These are phyloP conservation scores for Drosophila tanythrix DNA, from an alignment of 2,888 invertebrate genomes.

Conservation along the genomic window DNA sequence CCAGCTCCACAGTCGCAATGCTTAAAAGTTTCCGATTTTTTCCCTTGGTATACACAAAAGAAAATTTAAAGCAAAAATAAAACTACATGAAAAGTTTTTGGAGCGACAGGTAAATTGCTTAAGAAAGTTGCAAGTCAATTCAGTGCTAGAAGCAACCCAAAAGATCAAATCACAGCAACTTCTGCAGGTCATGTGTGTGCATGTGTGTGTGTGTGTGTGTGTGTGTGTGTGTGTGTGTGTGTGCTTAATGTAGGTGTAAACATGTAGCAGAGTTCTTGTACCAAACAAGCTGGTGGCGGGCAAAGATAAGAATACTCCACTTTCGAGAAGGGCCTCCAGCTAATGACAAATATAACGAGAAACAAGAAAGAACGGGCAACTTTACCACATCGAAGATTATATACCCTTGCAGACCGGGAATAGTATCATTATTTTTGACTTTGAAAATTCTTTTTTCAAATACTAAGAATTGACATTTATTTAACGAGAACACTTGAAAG, in stretches of 20 bases:
- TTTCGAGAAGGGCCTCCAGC: neutral
- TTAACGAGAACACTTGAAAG: too few species aligned
- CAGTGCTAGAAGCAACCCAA: conserved; percentile 52
- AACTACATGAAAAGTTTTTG: conserved; percentile 38
- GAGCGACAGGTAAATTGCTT: conserved; percentile 51
- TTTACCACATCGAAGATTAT: neutral
- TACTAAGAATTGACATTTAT: too few species aligned
- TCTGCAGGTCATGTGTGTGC: conserved; percentile 10
- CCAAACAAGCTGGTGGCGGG: conserved; percentile 15
- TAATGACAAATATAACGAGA: neutral
- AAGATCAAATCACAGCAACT: conserved; percentile 62
- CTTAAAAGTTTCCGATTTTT: conserved; percentile 19
- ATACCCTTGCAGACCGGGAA: neutral
- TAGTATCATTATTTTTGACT: neutral
- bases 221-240: conserved; percentile 6
- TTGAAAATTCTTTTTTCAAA: neutral
- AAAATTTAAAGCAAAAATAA: neutral
- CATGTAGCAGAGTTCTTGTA: neutral
- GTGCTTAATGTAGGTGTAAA: conserved; percentile 10
- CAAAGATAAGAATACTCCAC: conserved; percentile 19
- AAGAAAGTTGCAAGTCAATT: conserved; percentile 68
- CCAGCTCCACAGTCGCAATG: conserved; percentile 20
- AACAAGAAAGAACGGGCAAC: neutral
- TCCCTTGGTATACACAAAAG: neutral
- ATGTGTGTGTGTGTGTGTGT: conserved; percentile 10